Base-by-base conservation (phyloP, 2,888 invertebrate genomes). In the Cantharis rustica region DNA sequence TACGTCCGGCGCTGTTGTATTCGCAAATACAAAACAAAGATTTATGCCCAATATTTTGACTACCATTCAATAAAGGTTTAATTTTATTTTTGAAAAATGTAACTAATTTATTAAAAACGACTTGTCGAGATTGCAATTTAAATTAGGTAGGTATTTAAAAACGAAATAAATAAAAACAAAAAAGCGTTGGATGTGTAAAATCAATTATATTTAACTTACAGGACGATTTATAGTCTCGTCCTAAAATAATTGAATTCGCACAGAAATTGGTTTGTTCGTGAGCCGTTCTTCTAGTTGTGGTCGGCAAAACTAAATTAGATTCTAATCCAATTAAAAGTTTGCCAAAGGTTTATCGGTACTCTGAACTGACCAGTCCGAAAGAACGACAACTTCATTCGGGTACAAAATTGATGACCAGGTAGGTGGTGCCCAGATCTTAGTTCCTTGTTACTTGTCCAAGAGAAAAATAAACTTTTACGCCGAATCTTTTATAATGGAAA, bases 321-420 rank as follows among this genome's bases (percentile, higher is more conserved):
- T 87, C 88, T 88, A 88, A 88, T 88, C 88, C 88, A 88, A 88
- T 88, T 88, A 88, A 88, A 88, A 88, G 87, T 88, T 88, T 87
- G 84, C 84, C 85, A 83, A 82, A 86, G 86, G 85, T 85, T 85
- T 82, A 80, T 80, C 83, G 82, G 79, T 76, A 81, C 80, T 81
- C 78, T 80, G 81, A 80, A 79, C 81, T 81, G 83, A 77, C 82
- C 82, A 81, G 80, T 82, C 79, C 79, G 75, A 26, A 79, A 77
- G 77, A 77, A 81, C 80, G 81, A 81, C 82, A 82, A 79, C 79
- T 79, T 77, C 73, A 77, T 80, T 80, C 80, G 81, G 82, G 81
- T 84, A 82, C 84, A 86, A 85, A 85, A 85, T 86, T 86, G 85
- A 86, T 86, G 86, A 86, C 85, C 82, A 80, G 81, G 82, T 66